phyloP scores from a whole-genome alignment of 2,113 vertebrate genomes.

The Irena cyanogastra region DNA sequence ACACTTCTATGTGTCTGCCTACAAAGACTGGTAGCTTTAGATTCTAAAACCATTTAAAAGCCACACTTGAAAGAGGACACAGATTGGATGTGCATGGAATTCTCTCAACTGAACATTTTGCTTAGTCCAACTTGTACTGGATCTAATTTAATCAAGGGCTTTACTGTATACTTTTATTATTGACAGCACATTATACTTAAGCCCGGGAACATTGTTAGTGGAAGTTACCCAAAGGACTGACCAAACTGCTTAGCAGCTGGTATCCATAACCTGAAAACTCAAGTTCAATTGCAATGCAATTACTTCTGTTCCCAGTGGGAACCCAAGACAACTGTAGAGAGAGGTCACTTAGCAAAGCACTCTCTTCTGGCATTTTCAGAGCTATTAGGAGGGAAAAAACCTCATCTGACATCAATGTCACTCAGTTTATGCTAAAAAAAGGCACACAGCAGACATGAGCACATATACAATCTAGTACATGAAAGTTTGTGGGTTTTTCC shows the following conservation, averaged over 20 bases:
- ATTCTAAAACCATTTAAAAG: neutral
- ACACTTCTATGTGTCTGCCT: fast-evolving
- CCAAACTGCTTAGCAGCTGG: conserved; percentile 3
- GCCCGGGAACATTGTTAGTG: neutral
- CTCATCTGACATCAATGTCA: neutral
- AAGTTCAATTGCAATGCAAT: neutral
- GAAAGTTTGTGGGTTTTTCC: neutral
- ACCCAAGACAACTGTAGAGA: neutral
- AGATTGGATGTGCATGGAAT: neutral
- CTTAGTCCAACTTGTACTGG: neutral
- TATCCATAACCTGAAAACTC: neutral
- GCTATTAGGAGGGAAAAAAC: neutral
- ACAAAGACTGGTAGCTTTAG: neutral
- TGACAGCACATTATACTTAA: neutral
- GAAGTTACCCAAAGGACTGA: neutral
- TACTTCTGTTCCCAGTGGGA: neutral
- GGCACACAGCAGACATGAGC: neutral
- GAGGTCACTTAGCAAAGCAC: conserved; percentile 1
- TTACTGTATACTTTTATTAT: neutral
- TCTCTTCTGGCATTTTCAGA: neutral
- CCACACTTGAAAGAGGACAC: neutral
- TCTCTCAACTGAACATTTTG: neutral
- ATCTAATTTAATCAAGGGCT: conserved; percentile 1
- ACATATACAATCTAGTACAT: neutral
- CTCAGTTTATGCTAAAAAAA: neutral